Evolutionary conservation across 2,113 vertebrate species (phyloP), one percentile per base, ranked within the genome.

Genomic region (Bagarius yarrelli): DNA sequence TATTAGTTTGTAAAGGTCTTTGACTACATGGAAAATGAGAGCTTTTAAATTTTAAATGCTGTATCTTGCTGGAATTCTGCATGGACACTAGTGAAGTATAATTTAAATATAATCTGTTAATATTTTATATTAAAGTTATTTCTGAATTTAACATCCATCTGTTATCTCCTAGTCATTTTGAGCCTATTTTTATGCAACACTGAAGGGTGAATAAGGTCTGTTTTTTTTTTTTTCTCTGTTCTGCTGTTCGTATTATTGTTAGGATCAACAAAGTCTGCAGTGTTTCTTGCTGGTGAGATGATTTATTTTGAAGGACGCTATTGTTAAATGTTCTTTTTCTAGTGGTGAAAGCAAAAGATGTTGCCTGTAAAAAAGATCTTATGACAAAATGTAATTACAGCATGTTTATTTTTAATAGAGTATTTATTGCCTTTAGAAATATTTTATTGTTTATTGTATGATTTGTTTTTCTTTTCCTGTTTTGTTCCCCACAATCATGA

Each of bases 1-100:
- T 66, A 88, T 93, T 92, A 95, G 94, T 95, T 94, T 95, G 95
- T 89, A 88, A 91, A 92, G 88, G 85, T 85, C 30, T 61, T 63
- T 73, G 47, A 73, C 8, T 74, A 74, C 57, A 74, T 73, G 82
- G 86, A 23, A 34, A 76, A 40, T 19, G 27, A 25, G 36, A 30
- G 55, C 55, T 25, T 76, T 59, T 30, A 18, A 23, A 71, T 50
- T 47, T 60, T 25, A 67, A 76, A 40, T 78, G 67, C n/a, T 53
- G 27, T 61, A 47, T 27, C 40, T 66, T 72, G 56, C 47, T 55
- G 60, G 74, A 80, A 77, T 79, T 36, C 32, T 84, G 80, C 81
- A 88, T 78, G 85, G 81, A 80, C 81, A 85, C 82, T 59, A 85
- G 78, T 55, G 30, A 23, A 40, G 59, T 67, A 21, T 66, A 64